These are phyloP conservation scores for Campylorhamphus procurvoides DNA, from an alignment of 2,113 vertebrate species.

Conservation along the genomic window DNA sequence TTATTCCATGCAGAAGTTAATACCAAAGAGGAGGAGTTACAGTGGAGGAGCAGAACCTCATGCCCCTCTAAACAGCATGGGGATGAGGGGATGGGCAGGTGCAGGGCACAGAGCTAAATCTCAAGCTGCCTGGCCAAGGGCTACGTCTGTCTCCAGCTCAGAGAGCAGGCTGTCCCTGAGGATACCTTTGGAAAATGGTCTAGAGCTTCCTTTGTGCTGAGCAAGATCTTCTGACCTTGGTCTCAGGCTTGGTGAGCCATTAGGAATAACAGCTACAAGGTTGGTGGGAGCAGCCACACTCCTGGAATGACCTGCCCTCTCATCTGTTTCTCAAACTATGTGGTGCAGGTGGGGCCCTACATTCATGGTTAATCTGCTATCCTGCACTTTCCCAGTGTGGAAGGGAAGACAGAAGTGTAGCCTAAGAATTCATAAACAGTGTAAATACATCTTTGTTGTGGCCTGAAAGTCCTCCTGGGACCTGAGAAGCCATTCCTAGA, in stretches of 20 bases:
- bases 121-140: rapidly evolving
- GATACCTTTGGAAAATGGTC: background rate
- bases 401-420: background rate
- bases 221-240: background rate
- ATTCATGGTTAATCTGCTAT: background rate
- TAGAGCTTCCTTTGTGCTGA: background rate
- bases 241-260: background rate
- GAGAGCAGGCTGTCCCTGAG: background rate
- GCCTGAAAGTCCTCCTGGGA: background rate
- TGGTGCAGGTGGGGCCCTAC: too few relatives aligned
- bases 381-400: background rate
- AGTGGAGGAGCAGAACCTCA: background rate
- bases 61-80: too few relatives aligned
- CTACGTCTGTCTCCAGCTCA: background rate
- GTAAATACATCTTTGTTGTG: background rate
- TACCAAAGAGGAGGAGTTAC: background rate
- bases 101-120: background rate
- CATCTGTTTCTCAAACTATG: background rate
- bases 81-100: background rate
- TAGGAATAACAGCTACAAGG: background rate
- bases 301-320: background rate
- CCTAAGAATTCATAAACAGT: background rate
- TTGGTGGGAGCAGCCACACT: background rate
- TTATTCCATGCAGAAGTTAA: background rate
- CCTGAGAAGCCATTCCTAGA: background rate